These are phyloP conservation scores for Saxidomus purpurata DNA, from an alignment of 1,140 invertebrate genomes.

Conservation along the genomic window DNA sequence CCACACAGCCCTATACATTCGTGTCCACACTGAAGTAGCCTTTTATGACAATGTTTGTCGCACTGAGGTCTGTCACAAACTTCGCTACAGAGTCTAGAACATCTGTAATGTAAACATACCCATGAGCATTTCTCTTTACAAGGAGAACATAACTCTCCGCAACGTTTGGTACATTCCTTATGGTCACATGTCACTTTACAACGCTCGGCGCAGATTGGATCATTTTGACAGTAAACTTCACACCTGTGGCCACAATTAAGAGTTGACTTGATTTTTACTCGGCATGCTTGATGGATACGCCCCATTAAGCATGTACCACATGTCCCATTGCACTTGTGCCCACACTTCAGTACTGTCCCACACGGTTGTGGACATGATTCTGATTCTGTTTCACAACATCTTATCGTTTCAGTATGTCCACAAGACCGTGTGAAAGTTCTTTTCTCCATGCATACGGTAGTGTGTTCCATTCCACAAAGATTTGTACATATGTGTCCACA, in stretches of 20 bases:
- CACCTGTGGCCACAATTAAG: slow-evolving; percentile 86
- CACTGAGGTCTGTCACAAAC: slow-evolving; percentile 88
- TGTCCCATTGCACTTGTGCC: slow-evolving; percentile 74
- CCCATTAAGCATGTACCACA: slow-evolving; percentile 88
- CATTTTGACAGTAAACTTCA: slow-evolving; percentile 80
- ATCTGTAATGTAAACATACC: slow-evolving; percentile 88
- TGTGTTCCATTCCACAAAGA: slow-evolving; percentile 88
- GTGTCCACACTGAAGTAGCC: slow-evolving; percentile 89
- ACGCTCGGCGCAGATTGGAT: slow-evolving; percentile 88
- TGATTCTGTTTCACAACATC: slow-evolving; percentile 75
- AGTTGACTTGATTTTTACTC: slow-evolving; percentile 76
- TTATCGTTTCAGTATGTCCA: slow-evolving; percentile 79
- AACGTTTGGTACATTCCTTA: slow-evolving; percentile 87
- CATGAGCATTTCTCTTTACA: slow-evolving; percentile 88
- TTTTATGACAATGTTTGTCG: slow-evolving; percentile 75
- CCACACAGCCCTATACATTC: slow-evolving; percentile 88
- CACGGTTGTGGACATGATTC: slow-evolving; percentile 69
- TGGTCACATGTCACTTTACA: slow-evolving; percentile 87
- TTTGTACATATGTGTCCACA: slow-evolving; percentile 90
- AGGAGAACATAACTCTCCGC: slow-evolving; percentile 88
- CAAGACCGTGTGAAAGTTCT: slow-evolving; percentile 77
- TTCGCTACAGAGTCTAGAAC: slow-evolving; percentile 88
- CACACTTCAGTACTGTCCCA: slow-evolving; percentile 70
- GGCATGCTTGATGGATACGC: slow-evolving; percentile 88
- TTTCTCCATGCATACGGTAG: slow-evolving; percentile 70